Conservation (phyloP, 2,113 vertebrate genomes). For the Ibidorhyncha struthersii region DNA sequence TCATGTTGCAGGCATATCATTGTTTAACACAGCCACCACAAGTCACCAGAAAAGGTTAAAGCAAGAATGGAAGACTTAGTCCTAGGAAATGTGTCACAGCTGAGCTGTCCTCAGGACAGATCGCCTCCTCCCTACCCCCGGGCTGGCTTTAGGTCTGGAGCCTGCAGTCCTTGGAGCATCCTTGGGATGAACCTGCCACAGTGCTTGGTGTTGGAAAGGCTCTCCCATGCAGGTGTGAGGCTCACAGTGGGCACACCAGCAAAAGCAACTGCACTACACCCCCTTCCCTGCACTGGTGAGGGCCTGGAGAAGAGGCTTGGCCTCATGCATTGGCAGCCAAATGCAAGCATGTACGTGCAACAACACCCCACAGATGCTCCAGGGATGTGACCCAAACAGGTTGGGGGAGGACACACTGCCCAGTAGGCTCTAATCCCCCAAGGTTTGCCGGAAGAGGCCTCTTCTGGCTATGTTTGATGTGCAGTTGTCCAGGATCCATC, state of each 20-base stretch:
- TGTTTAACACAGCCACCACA: slow-evolving; percentile 53
- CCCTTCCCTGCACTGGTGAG: not conserved
- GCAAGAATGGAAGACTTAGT: slow-evolving; percentile 21
- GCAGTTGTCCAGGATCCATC: not conserved
- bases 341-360: accelerated
- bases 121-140: not conserved
- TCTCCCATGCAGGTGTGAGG: not conserved
- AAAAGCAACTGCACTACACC: not conserved
- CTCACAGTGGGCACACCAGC: not conserved
- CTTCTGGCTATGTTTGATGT: not conserved
- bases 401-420: not conserved
- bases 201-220: not conserved
- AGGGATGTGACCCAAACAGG: not conserved
- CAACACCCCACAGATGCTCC: accelerated
- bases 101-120: not conserved
- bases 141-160: not conserved
- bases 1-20: slow-evolving; percentile 53
- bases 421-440: not conserved
- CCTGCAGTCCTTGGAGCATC: not conserved
- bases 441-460: accelerated
- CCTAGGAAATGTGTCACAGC: slow-evolving; percentile 13
- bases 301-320: not conserved
- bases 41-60: slow-evolving; percentile 67
- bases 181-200: accelerated
- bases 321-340: accelerated